Base-by-base conservation (phyloP, 53 echinoderm and acorn worm species). In the Pentamera pediparva region DNA sequence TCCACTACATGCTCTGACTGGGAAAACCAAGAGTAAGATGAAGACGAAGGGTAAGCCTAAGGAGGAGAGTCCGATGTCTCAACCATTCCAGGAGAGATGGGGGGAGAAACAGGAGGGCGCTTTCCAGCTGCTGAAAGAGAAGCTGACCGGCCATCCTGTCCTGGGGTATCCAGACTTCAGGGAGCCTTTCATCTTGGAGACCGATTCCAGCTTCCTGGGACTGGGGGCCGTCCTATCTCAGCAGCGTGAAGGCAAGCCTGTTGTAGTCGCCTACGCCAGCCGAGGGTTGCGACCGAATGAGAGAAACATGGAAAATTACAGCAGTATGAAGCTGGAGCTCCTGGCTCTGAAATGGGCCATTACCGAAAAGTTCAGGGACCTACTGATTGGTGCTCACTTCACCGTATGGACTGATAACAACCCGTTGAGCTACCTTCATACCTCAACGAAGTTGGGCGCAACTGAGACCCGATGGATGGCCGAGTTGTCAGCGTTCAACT, bases 391-490 rank as follows among this genome's bases (percentile, higher is more conserved):
- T 3, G 52, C 60, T 18, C 71, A 84, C 20, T 84, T 84, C 60
- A 35, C 17, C 18, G 85, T 88, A 15, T 88, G 41, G 17, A 88
- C 89, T 0, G 80, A 88, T 30, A 88, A 77, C 35, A 89, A 78
- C 30, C 89, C 85, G 1, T 38, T 89, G 1, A 84, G 61, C 22
- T 76, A 89, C 54, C 35, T 84, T 17, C 80, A 77, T 3, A 69
- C 81, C 13, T 56, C 80, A 32, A 65, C 78, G 8, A 87, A 83
- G 49, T 60, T 79, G 39, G 88, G 83, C 43, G 79, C 79, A n/a
- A 83, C 69, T 15, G 79, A 87, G 58, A 79, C 65, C 12, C 58
- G 83, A 24, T 87, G 89, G 89, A 61, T 45, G 39, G 84, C 89
- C 6, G 84, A 89, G 18, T 21, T 89, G 21, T 63, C 84, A 0